phyloP scores from a whole-genome alignment of 2,888 invertebrate species.

The Halictus ligatus region DNA sequence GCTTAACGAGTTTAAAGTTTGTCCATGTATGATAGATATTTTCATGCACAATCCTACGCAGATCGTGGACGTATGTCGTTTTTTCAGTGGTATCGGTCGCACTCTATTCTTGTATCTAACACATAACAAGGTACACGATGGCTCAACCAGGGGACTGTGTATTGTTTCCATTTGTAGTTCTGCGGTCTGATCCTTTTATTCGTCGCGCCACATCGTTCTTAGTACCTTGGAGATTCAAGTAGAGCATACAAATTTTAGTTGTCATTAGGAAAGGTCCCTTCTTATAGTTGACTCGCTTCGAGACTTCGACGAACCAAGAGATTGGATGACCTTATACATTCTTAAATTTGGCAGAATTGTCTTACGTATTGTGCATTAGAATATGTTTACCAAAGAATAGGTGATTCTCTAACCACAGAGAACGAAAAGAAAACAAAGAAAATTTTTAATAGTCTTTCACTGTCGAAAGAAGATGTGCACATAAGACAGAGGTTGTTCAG shows the following conservation, averaged over 20 bases:
- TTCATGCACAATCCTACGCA: slow-evolving; percentile 65
- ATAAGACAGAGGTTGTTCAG: slow-evolving; percentile 8
- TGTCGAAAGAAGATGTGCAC: slow-evolving; percentile 8
- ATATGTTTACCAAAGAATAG: slow-evolving; percentile 78
- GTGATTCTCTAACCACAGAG: neutral
- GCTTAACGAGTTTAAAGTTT: slow-evolving; percentile 57
- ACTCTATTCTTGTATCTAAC: slow-evolving; percentile 61
- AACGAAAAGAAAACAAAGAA: neutral
- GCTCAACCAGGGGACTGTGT: slow-evolving; percentile 66
- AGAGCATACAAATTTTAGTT: slow-evolving; percentile 61
- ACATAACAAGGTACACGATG: slow-evolving; percentile 64
- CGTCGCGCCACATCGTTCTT: slow-evolving; percentile 58
- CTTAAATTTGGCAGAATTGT: slow-evolving; percentile 63
- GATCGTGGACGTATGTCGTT: slow-evolving; percentile 65
- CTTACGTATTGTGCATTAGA: slow-evolving; percentile 69
- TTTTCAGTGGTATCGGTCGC: slow-evolving; percentile 64
- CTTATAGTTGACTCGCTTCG: slow-evolving; percentile 60
- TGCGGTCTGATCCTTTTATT: slow-evolving; percentile 58
- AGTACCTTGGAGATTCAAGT: slow-evolving; percentile 58
- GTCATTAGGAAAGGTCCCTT: slow-evolving; percentile 60
- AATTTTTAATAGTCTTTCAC: slow-evolving; percentile 46
- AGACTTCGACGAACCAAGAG: slow-evolving; percentile 62
- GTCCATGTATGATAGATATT: slow-evolving; percentile 63
- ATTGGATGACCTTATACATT: slow-evolving; percentile 63
- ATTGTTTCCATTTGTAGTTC: slow-evolving; percentile 60